Evolutionary conservation across 2,888 invertebrate species (phyloP), one percentile per base, ranked within the genome.

Genomic region (Zaprionus bogoriensis): DNA sequence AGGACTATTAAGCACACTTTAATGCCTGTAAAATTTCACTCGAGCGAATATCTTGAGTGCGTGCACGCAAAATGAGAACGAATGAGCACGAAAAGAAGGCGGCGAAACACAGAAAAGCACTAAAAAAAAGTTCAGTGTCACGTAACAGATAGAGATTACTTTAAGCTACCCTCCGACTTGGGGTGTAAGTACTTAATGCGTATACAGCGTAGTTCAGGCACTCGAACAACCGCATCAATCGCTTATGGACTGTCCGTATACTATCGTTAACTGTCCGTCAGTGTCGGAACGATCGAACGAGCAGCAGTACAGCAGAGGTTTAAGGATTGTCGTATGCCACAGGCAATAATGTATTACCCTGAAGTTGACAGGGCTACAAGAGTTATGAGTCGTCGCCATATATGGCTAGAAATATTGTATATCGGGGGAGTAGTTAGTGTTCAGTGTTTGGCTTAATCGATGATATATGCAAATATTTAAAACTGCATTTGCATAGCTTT

Each of bases 261-360:
- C 53, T 86, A 78, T 71, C 67, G 39, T 44, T 27, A 20, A 55
- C 51, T 59, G 74, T 84, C 65, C 12, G 60, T 77, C 78, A 69
- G 6, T 19, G 57, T 55, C 55, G 46, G n/a, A 28, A 9, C 6
- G 12, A 27, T 25, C 12, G 14, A 12, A 9, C 7, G 17, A 14
- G 17, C 7, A 36, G 14, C 17, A 3, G 17, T 7, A 12, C 12
- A 41, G 27, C 27, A 27, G 5, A 9, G 3, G 5, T 28, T 6
- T 41, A 12, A 12, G 12, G 32, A 30, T 32, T 10, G 4, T 9
- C 30, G 10, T 22, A 22, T 50, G 28, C 14, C 19, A 32, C 19
- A 19, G 36, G 55, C 45, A 48, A 38, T 69, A 54, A 74, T 58
- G 42, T 63, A 70, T 74, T 58, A 54, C 25, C n/a, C 19, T n/a